phyloP scores from a whole-genome alignment of 2,797 vertebrate genomes.

The Tragopan temminckii region DNA sequence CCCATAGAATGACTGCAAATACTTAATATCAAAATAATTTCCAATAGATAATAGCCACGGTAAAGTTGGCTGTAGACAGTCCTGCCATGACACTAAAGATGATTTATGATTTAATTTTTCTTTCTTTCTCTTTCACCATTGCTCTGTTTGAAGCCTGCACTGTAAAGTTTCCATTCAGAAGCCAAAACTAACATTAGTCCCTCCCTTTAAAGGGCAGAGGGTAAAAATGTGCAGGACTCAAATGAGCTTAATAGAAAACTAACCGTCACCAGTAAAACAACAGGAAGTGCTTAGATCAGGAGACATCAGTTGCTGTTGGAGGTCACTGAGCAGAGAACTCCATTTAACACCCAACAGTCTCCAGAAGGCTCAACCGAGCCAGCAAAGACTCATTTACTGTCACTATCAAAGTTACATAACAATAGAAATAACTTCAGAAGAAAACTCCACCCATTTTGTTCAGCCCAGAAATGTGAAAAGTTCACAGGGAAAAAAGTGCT shows the following conservation, averaged over 20 bases:
- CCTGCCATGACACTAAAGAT: conserved; percentile 16
- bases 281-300: conserved; percentile 72
- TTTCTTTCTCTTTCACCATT: conserved; percentile 21
- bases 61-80: conserved; percentile 19
- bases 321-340: conserved; percentile 73
- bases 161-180: conserved; percentile 68
- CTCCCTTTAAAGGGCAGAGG: conserved; percentile 77
- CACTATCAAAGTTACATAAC: conserved; percentile 60
- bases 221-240: conserved; percentile 75
- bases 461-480: conserved; percentile 57
- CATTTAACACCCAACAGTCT: conserved; percentile 76
- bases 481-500: conserved; percentile 34
- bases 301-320: conserved; percentile 70
- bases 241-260: conserved; percentile 78
- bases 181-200: conserved; percentile 74
- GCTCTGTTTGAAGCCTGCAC: conserved; percentile 41
- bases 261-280: conserved; percentile 66
- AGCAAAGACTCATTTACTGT: conserved; percentile 65
- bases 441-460: conserved; percentile 53
- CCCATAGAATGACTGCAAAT: conserved; percentile 25
- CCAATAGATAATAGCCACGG: conserved; percentile 4
- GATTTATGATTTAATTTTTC: conserved; percentile 58
- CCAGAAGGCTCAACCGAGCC: conserved; percentile 34
- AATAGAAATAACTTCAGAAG: conserved; percentile 60
- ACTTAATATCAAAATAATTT: not conserved